phyloP scores from a whole-genome alignment of 2,888 invertebrate genomes.

The Epinotia ramella region DNA sequence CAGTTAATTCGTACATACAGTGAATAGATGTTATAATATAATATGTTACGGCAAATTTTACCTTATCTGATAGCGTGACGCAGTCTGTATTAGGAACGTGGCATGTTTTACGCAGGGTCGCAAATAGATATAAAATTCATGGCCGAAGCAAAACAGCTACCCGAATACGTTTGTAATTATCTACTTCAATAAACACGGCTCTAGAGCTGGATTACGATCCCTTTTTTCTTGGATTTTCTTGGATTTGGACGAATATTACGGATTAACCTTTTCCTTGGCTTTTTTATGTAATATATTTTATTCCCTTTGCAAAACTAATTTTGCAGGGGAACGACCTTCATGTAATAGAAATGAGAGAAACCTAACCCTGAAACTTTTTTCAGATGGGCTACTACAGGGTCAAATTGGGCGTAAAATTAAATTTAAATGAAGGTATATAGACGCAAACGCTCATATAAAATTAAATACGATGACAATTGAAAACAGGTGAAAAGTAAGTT shows the following conservation, averaged over 20 bases:
- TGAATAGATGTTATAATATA: too few species aligned
- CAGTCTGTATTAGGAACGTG: background rate
- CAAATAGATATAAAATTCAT: constrained; percentile 38
- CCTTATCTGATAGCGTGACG: too few species aligned
- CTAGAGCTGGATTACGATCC: constrained; percentile 26
- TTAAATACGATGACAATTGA: too few species aligned
- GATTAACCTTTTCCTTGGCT: constrained; percentile 23
- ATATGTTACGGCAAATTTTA: too few species aligned
- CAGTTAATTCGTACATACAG: too few species aligned
- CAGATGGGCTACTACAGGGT: background rate
- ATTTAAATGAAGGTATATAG: constrained; percentile 5
- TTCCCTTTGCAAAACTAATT: background rate
- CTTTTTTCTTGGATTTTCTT: constrained; percentile 34
- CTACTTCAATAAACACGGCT: constrained; percentile 45
- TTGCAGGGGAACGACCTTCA: background rate
- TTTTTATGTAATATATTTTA: constrained; percentile 17
- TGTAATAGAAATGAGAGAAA: background rate
- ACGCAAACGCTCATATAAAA: too few species aligned
- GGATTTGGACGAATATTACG: constrained; percentile 36
- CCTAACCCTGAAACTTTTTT: background rate
- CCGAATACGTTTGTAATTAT: constrained; percentile 43
- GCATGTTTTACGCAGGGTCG: background rate
- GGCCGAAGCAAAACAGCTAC: constrained; percentile 14
- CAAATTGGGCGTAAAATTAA: background rate
- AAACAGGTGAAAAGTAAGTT: too few species aligned